Conservation (phyloP, 2,888 invertebrate genomes). For the Notodonta dromedarius region DNA sequence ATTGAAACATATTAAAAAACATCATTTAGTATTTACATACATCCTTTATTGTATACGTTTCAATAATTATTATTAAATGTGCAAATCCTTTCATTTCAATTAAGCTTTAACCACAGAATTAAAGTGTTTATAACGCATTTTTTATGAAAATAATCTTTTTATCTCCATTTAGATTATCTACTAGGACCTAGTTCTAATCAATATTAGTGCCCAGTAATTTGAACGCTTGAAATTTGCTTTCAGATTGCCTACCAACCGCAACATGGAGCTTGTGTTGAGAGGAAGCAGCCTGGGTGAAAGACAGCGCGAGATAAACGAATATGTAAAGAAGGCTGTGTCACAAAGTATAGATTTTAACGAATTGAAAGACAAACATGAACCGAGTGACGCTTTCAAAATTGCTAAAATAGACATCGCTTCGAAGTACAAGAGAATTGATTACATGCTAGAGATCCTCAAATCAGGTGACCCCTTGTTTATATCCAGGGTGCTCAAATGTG, state of each 20-base stretch:
- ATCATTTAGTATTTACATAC: too few species aligned
- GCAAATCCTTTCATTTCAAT: too few species aligned
- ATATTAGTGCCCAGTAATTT: too few species aligned
- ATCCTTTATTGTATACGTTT: too few species aligned
- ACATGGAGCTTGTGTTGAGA: slow-evolving; percentile 44
- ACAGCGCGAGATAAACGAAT: slow-evolving; percentile 50
- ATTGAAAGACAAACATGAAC: slow-evolving; percentile 39
- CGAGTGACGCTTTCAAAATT: slow-evolving; percentile 57
- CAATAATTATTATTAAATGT: too few species aligned
- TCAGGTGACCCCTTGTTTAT: slow-evolving; percentile 59
- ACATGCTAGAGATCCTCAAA: slow-evolving; percentile 57
- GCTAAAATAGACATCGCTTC: slow-evolving; percentile 68
- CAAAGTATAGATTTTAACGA: slow-evolving; percentile 40
- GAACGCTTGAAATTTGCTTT: slow-evolving; percentile 4
- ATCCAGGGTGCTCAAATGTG: slow-evolving; percentile 58
- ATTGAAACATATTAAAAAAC: too few species aligned
- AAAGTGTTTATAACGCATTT: too few species aligned
- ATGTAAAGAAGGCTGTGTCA: slow-evolving; percentile 44
- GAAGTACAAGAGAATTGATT: slow-evolving; percentile 54
- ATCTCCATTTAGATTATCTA: too few species aligned
- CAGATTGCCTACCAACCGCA: slow-evolving; percentile 26
- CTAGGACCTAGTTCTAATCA: too few species aligned
- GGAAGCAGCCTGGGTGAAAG: slow-evolving; percentile 50
- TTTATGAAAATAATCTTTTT: too few species aligned
- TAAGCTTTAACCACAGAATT: too few species aligned